Evolutionary conservation across 1,140 invertebrate genomes (phyloP).

Genomic region (Musca vetustissima): DNA sequence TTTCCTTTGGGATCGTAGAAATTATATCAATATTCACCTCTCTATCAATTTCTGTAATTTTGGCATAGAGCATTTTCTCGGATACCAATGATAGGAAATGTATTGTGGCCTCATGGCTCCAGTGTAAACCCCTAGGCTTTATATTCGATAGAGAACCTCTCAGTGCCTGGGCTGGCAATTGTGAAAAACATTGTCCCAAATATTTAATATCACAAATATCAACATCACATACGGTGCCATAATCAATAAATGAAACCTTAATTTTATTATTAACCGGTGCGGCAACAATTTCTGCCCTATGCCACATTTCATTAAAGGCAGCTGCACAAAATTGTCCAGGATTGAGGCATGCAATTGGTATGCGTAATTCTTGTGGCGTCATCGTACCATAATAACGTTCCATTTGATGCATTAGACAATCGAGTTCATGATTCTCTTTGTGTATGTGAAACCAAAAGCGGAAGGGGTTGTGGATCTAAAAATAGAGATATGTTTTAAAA

Average conservation of each 20-base stretch:
- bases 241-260: constrained; percentile 41
- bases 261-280: constrained; percentile 16
- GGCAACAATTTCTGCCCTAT: constrained; percentile 38
- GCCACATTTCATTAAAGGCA: constrained; percentile 30
- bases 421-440: constrained; percentile 36
- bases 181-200: constrained; percentile 36
- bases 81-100: constrained; percentile 19
- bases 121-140: constrained; percentile 19
- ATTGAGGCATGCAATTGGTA: constrained; percentile 35
- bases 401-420: constrained; percentile 33
- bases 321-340: constrained; percentile 41
- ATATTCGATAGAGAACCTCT: constrained; percentile 29
- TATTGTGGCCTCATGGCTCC: constrained; percentile 23
- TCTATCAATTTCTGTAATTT: constrained; percentile 29
- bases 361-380: constrained; percentile 24
- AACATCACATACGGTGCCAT: constrained; percentile 33
- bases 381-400: constrained; percentile 32
- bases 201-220: constrained; percentile 34
- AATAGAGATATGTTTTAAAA: background rate
- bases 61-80: constrained; percentile 27
- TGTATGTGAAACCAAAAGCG: constrained; percentile 42
- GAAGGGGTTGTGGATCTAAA: constrained; percentile 39
- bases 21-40: constrained; percentile 22
- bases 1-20: background rate
- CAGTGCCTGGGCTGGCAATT: constrained; percentile 32